A percentile compares a stretch with the other conserved stretches of the same genome.
phyloP scores from a whole-genome alignment of 2,113 vertebrate species.

The rat (Rattus norvegicus) region DNA sequence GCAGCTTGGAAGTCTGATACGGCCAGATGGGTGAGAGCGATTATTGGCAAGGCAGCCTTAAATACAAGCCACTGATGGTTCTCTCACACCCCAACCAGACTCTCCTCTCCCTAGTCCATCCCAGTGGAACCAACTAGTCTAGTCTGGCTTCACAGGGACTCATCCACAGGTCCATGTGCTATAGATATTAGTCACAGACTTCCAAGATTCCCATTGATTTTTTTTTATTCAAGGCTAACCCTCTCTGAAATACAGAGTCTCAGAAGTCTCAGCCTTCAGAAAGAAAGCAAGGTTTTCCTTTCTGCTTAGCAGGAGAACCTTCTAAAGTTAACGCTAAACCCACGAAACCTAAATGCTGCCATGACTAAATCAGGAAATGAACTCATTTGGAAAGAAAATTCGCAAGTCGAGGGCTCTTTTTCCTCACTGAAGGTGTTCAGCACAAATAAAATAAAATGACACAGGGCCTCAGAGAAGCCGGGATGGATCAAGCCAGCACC shows the following conservation, averaged over 20 bases:
- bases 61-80: background rate
- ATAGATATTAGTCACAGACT: background rate
- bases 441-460: constrained; percentile 39
- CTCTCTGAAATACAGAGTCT: constrained; percentile 10
- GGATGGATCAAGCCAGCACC: background rate
- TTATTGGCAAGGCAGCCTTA: background rate
- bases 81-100: accelerated
- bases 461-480: background rate
- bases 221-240: background rate
- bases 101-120: accelerated
- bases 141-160: background rate
- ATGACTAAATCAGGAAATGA: constrained; percentile 10
- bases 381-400: constrained; percentile 23
- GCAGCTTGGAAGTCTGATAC: background rate
- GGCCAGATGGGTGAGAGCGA: background rate
- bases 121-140: background rate
- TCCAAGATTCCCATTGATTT: background rate
- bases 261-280: background rate
- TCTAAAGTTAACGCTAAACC: background rate
- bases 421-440: background rate
- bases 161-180: background rate
- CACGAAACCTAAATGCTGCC: background rate
- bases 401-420: background rate
- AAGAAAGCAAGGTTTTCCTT: background rate
- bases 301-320: background rate